Evolutionary conservation across 2,113 vertebrate species (phyloP), one percentile per base, ranked within the genome.

Genomic region (Oryzias celebensis): DNA sequence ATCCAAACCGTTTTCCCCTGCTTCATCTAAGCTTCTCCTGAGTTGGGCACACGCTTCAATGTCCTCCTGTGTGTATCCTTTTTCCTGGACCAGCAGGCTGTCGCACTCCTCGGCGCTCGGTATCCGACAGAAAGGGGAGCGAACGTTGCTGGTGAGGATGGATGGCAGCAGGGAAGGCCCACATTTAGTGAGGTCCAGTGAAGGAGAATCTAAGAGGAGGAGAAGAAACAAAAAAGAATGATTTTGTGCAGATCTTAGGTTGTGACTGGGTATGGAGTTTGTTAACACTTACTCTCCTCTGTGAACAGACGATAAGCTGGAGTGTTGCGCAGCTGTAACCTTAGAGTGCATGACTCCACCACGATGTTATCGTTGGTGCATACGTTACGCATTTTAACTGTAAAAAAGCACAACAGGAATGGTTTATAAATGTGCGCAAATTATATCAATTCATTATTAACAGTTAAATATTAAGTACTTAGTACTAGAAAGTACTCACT

Each of bases 271-370:
- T 52, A 1, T 17, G 0, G 13, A 17, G 12, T 7, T 48, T 3
- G 1, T 7, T 52, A 43, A 24, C 42, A 66, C 81, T 68, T 50
- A 97, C 96, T 85, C 1, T 80, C 67, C 3, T 59, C 42, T 13
- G 14, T 51, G 65, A 99, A 93, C 26, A 87, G 42, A 5, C 77
- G 77, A 49, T 88, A 81, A 1, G 63, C 14, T 0, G 94, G 93
- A 0, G 85, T 91, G 42, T 52, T 14, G 0, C 95, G 89, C 20
- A 98, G 92, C 70, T 88, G 90, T 53, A 98, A 58, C 68, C 75
- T 92, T 69, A 98, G 83, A n/a, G 88, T 88, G 77, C 97, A 98
- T 24, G 97, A 93, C 66, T 97, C 96, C 75, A 99, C 93, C 71
- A 98, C 96, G 0, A 99, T 93, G 82, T 87, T 96, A 68, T 99